These are phyloP conservation scores for Suricata suricatta DNA, from an alignment of 2,113 vertebrate genomes.

Conservation along the genomic window DNA sequence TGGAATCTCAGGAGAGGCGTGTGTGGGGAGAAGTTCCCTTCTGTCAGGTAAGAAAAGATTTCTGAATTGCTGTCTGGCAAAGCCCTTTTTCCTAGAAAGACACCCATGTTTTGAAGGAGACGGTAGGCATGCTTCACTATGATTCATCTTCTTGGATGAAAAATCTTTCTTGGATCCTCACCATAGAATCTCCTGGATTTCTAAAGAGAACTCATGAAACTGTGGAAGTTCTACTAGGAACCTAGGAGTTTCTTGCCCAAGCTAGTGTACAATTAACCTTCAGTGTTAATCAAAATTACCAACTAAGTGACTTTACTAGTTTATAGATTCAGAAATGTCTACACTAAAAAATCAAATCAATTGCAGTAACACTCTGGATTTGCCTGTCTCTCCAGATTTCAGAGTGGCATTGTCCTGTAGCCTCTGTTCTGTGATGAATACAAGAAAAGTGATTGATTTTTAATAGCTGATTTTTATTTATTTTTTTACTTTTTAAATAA, in stretches of 20 bases:
- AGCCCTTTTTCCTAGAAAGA: not conserved
- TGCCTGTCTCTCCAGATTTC: not conserved
- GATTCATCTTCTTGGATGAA: not conserved
- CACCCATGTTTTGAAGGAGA: not conserved
- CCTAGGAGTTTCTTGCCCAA: not conserved
- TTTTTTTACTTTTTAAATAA: no score
- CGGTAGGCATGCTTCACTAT: not conserved
- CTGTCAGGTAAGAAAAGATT: not conserved
- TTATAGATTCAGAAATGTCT: not conserved
- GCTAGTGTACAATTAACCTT: not conserved
- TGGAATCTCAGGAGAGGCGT: not conserved
- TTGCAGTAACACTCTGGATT: not conserved
- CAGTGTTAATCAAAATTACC: not conserved
- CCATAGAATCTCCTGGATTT: not conserved
- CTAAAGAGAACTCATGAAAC: not conserved
- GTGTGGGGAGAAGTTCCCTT: not conserved
- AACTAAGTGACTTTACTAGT: not conserved
- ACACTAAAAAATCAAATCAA: not conserved
- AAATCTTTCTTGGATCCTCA: not conserved
- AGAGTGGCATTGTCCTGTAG: not conserved
- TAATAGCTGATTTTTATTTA: not conserved
- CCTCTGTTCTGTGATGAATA: not conserved
- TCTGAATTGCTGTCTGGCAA: not conserved
- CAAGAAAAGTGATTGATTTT: not conserved
- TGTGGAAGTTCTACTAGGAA: not conserved